Percentiles rank a stretch among this genome's conserved stretches.
phyloP scores from a whole-genome alignment of 2,888 invertebrate species.

The Spatulosminthurus flaviceps region DNA sequence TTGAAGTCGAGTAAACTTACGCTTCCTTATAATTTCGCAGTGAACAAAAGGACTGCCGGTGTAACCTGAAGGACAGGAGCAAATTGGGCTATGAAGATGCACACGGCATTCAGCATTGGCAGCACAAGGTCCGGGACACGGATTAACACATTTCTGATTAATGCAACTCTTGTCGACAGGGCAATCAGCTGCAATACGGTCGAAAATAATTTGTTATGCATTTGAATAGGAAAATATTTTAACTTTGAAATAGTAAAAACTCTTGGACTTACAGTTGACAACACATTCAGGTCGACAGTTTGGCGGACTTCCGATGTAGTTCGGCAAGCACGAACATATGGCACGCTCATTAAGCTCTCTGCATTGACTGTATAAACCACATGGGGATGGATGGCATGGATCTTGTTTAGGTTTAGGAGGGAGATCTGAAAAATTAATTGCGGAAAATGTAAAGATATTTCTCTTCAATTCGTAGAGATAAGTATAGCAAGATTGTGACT shows the following conservation, averaged over 20 bases:
- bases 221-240: too few relatives aligned
- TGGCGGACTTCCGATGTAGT: conserved; percentile 73
- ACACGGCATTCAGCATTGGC: conserved; percentile 79
- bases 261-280: conserved; percentile 70
- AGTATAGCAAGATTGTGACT: not conserved
- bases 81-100: conserved; percentile 85
- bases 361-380: conserved; percentile 65
- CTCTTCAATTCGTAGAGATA: too few relatives aligned
- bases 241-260: too few relatives aligned
- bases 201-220: not conserved
- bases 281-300: conserved; percentile 79
- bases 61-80: conserved; percentile 78
- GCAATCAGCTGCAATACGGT: conserved; percentile 80
- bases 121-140: conserved; percentile 85
- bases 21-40: conserved; percentile 42
- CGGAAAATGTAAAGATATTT: not conserved
- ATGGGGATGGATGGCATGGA: conserved; percentile 63
- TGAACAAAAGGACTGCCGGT: conserved; percentile 80
- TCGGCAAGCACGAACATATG: conserved; percentile 75
- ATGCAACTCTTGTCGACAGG: conserved; percentile 81
- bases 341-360: conserved; percentile 68
- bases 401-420: conserved; percentile 42
- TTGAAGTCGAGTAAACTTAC: conserved; percentile 6
- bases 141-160: conserved; percentile 81
- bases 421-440: conserved; percentile 13